Conservation (phyloP, 2,113 vertebrate genomes). For the Lophius piscatorius region DNA sequence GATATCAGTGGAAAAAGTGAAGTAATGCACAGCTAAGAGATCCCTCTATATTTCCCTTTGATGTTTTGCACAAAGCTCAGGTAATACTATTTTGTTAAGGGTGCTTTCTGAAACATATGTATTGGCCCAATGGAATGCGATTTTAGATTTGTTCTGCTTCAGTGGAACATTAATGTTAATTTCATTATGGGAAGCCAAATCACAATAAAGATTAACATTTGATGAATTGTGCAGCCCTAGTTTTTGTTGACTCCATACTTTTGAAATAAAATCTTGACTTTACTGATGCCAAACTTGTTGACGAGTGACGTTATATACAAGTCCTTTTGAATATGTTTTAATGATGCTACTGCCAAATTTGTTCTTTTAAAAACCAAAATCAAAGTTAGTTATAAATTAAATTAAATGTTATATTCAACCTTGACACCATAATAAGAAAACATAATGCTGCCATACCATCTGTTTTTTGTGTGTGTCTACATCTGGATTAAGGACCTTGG, state of each 20-base stretch:
- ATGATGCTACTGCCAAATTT: not conserved
- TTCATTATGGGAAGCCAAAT: too few species aligned
- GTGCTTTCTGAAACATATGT: too few species aligned
- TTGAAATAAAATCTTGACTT: not conserved
- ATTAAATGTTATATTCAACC: not conserved
- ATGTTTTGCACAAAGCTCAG: too few species aligned
- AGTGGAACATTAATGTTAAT: too few species aligned
- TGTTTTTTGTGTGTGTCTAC: conserved; percentile 34
- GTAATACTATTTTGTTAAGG: too few species aligned
- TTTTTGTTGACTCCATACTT: not conserved
- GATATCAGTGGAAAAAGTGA: too few species aligned
- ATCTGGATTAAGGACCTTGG: conserved; percentile 34
- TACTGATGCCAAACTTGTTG: not conserved
- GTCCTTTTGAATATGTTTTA: not conserved
- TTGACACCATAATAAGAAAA: not conserved
- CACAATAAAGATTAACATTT: too few species aligned
- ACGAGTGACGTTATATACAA: not conserved
- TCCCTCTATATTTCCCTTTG: too few species aligned
- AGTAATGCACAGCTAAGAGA: too few species aligned
- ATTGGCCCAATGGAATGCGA: too few species aligned
- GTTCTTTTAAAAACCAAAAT: not conserved
- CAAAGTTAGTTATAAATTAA: not conserved
- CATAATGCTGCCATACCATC: not conserved
- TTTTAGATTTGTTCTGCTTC: too few species aligned
- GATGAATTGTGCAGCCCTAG: not conserved